Conservation (phyloP, 2,797 vertebrate species). For the Manis crassicaudata region DNA sequence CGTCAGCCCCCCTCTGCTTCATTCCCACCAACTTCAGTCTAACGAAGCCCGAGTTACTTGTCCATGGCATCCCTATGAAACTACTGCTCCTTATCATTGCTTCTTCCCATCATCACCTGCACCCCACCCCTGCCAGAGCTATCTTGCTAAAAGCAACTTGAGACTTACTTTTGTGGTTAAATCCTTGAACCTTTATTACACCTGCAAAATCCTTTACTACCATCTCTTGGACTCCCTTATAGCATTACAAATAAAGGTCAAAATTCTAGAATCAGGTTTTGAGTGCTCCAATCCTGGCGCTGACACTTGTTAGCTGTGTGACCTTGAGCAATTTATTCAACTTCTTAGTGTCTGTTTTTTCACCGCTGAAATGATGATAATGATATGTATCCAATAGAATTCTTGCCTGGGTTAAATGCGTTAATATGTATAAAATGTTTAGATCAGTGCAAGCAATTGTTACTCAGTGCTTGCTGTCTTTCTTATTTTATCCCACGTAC, state of each 20-base stretch:
- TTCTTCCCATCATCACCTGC: background rate
- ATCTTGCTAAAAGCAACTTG: background rate
- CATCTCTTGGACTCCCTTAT: background rate
- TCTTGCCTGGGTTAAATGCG: background rate
- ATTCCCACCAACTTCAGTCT: background rate
- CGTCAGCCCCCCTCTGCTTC: no score
- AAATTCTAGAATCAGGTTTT: background rate
- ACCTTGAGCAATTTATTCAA: background rate
- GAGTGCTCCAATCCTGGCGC: background rate
- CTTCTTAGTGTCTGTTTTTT: background rate
- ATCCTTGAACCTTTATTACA: background rate
- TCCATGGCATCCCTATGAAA: background rate
- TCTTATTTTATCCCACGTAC: fast-evolving
- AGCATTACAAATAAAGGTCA: background rate
- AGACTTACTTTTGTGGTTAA: background rate
- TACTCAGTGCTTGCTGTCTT: background rate
- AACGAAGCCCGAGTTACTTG: background rate
- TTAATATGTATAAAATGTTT: background rate
- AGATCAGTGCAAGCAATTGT: background rate
- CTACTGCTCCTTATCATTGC: background rate
- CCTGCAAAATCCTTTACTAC: background rate
- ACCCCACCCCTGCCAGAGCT: background rate
- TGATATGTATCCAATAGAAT: background rate
- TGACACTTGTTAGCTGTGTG: background rate
- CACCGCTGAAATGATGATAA: background rate